Evolutionary conservation across 2,113 vertebrate species (phyloP), one percentile per base, ranked within the genome.

Genomic region (Salvelinus alpinus): DNA sequence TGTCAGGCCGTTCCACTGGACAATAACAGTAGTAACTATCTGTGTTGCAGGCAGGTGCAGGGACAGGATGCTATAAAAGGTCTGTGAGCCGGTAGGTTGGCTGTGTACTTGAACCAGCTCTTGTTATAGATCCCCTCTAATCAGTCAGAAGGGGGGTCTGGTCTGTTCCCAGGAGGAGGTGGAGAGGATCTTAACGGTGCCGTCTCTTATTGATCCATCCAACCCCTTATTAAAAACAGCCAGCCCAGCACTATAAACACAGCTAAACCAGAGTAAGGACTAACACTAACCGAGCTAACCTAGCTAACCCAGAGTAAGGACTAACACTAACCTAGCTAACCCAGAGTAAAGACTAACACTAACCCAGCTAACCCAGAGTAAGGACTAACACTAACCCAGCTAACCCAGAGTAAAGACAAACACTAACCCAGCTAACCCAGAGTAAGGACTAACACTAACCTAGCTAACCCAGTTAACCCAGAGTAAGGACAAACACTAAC

Each of bases 181-280:
- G 88, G 78, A 86, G 84, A 87, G 87, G 81, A 74, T 68, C 82
- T 84, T 89, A 89, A 84, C 86, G 87, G 84, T 89, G 88, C 85
- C 87, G 86, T 92, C 91, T 90, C 78, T 62, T 93, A 93, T 93
- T 88, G 91, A 93, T 94, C 92, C 87, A 84, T 84, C 87, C 80
- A 84, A 88, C 89, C 88, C 74, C 78, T 88, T 60, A 78, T 77
- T 78, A 80, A 85, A 92, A 90, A 85, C 74, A 86, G 90, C 92
- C 83, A 90, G 83, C 82, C 86, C 84, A 89, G 91, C 92, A 92
- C 74, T 88, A 83, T 81, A 80, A 1, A 3, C 1, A 34, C 91
- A 92, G 90, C 86, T 90, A 82, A n/a, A n/a, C n/a, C n/a, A n/a
- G n/a, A n/a, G n/a, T n/a, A n/a, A n/a, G n/a, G n/a, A n/a, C n/a